Conservation (phyloP, 2,113 vertebrate genomes). For the Psittacula cyanocephala region DNA sequence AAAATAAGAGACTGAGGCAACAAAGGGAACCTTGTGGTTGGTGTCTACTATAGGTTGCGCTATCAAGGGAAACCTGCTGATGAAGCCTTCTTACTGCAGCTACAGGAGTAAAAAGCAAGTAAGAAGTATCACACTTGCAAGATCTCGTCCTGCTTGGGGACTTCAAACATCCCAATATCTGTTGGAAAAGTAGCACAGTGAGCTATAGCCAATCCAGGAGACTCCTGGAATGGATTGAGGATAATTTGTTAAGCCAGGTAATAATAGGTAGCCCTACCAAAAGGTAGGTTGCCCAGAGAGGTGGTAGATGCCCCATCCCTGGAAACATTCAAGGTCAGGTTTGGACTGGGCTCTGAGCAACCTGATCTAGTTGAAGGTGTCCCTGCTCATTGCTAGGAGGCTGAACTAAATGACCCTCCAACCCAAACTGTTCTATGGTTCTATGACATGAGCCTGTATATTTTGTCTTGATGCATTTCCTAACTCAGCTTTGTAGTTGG, state of each 20-base stretch:
- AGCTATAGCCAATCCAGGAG: background rate
- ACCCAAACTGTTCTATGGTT: background rate
- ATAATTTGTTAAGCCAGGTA: background rate
- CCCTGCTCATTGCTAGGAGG: background rate
- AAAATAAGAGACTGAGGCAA: rapidly evolving
- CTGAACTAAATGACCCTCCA: background rate
- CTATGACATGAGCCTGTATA: background rate
- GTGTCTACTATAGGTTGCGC: background rate
- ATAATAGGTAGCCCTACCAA: background rate
- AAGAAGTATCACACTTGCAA: background rate
- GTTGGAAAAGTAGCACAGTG: background rate
- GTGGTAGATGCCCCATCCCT: background rate
- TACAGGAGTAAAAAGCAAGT: background rate
- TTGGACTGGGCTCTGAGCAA: background rate
- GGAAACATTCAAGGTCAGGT: background rate
- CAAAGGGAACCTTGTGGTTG: background rate
- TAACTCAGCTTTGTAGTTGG: background rate
- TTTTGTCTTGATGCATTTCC: background rate
- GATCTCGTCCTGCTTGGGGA: background rate
- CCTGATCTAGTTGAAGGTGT: background rate
- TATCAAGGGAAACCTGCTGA: background rate
- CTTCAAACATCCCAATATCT: background rate
- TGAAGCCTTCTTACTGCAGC: background rate
- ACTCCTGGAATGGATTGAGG: background rate
- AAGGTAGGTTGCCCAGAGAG: background rate